Percentiles rank a stretch among this genome's conserved stretches.
phyloP scores from a whole-genome alignment of 2,888 invertebrate genomes.

The Argyresthia goedartella region DNA sequence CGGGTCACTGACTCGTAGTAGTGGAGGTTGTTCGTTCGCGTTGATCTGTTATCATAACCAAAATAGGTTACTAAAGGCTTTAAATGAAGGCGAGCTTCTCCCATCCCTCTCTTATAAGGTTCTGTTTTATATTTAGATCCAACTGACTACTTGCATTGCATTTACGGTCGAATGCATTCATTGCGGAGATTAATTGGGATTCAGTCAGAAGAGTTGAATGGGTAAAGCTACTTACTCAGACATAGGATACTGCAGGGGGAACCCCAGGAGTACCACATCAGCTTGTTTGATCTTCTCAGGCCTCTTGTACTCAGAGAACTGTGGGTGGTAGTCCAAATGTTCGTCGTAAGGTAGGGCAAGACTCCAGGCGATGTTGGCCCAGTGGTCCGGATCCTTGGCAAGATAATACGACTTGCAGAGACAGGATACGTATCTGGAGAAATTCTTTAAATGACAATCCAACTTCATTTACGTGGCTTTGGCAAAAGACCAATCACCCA shows the following conservation, averaged over 20 bases:
- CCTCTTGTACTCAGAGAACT: constrained; percentile 59
- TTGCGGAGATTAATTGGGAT: too few relatives aligned
- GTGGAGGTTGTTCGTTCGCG: constrained; percentile 60
- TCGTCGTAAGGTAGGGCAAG: constrained; percentile 61
- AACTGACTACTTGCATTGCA: too few relatives aligned
- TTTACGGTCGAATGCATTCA: too few relatives aligned
- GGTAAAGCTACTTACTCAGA: constrained; percentile 36
- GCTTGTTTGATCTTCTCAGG: constrained; percentile 69
- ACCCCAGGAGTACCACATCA: constrained; percentile 70
- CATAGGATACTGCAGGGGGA: constrained; percentile 68
- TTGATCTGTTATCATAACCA: constrained; percentile 30
- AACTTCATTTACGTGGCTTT: too few relatives aligned
- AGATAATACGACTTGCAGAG: constrained; percentile 51
- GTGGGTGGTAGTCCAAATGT: constrained; percentile 67
- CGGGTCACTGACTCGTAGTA: constrained; percentile 70
- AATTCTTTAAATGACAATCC: too few relatives aligned
- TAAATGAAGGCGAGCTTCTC: too few relatives aligned
- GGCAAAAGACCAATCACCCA: too few relatives aligned
- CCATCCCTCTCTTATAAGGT: too few relatives aligned
- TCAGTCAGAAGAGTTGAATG: too few relatives aligned
- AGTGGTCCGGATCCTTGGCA: constrained; percentile 44
- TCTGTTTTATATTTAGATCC: too few relatives aligned
- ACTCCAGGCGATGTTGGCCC: constrained; percentile 64
- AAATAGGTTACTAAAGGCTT: neutral
- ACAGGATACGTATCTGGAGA: constrained; percentile 54